Evolutionary conservation across 2,113 vertebrate genomes (phyloP).

Genomic region (Petrocephalus zakoni): DNA sequence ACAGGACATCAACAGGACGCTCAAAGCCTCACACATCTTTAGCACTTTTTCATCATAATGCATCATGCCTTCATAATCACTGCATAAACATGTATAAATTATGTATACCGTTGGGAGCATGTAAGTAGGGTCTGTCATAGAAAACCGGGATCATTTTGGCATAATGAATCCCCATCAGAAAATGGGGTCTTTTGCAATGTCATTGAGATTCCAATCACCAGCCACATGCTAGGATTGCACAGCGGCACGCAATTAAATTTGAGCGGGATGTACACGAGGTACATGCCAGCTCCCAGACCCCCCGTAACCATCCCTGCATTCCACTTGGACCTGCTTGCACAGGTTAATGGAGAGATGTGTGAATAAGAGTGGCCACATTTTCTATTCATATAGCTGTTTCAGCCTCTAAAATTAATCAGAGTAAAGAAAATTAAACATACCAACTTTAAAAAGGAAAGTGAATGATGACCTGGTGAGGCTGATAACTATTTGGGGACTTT

Average conservation of each 20-base stretch:
- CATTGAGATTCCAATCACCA: slow-evolving; percentile 5
- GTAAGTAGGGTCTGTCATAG: neutral
- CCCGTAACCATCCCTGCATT: neutral
- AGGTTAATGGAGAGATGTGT: neutral
- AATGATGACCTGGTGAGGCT: neutral
- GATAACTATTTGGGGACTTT: neutral
- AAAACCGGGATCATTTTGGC: neutral
- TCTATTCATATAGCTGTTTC: neutral
- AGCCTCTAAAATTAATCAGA: neutral
- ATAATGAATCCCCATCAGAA: neutral
- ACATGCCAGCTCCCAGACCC: neutral
- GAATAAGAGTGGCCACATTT: neutral
- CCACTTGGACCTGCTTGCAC: neutral
- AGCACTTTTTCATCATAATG: neutral
- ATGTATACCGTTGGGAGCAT: neutral
- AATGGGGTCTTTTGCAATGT: neutral
- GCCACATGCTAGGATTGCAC: no score
- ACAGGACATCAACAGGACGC: neutral
- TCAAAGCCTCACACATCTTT: neutral
- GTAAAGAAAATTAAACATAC: neutral
- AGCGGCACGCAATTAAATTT: neutral
- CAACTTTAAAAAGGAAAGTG: neutral
- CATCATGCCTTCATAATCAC: neutral
- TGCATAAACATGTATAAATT: slow-evolving; percentile 12
- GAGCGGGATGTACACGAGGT: neutral